Evolutionary conservation across 2,797 vertebrate genomes (phyloP), one percentile per base, ranked within the genome.

Genomic region (Trichosurus vulpecula): DNA sequence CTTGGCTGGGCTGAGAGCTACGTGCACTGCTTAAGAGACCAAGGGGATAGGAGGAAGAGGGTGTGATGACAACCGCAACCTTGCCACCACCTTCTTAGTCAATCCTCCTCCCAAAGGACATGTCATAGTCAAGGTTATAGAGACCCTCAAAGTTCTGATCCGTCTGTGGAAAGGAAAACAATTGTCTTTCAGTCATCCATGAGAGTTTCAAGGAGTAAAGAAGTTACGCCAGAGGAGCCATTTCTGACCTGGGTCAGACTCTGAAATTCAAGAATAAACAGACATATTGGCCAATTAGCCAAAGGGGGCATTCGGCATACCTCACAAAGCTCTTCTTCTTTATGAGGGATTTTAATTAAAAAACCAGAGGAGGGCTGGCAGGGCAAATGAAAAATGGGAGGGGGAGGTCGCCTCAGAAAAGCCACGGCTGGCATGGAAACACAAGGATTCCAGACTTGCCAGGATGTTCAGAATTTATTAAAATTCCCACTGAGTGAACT

Each of bases 401-500:
- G 47, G 3, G 30, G 93, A n/a, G 74, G 74, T 97, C 96, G 96
- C 96, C 96, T 97, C 95, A 91, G 74, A 94, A 90, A 96, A 91
- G 87, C 52, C 91, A 91, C 0, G 10, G 25, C 41, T 96, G 97
- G 98, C 97, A 96, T 90, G 90, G 93, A 96, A 96, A 97, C 74
- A 95, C 41, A 96, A 97, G 90, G 94, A 92, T 55, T 91, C 30
- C 52, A 51, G 94, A 90, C 92, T 94, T 96, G 90, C 96, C 53
- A 30, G 54, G 96, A 95, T 57, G 66, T 52, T 91, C 90, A 47
- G 66, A 93, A 94, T 94, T 81, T 41, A 81, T 97, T 97, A 97
- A 96, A 97, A 97, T 95, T 96, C 97, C 93, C 91, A n/a, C 92
- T 74, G 87, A 95, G 96, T 97, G 94, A 97, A 96, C 96, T 97